Percentiles rank a stretch among this genome's conserved stretches.
Evolutionary conservation across 2,113 vertebrate species (phyloP).

Genomic region (Cacatua alba): DNA sequence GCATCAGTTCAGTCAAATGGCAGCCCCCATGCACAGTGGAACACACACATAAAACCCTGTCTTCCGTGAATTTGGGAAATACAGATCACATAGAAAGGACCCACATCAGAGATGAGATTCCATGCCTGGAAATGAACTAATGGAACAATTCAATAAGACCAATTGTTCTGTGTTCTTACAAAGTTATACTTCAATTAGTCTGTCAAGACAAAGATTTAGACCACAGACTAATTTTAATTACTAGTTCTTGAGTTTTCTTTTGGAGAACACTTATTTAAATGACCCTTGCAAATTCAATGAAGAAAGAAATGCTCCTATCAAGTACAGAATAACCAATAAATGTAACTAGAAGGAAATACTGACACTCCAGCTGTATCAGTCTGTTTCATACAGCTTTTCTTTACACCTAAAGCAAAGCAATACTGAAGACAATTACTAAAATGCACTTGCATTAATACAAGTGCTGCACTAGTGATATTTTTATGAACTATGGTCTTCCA

Average conservation of each 20-base stretch:
- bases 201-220: background rate
- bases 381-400: conserved; percentile 1
- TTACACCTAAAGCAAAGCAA: background rate
- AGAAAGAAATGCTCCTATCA: background rate
- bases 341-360: background rate
- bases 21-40: too few species aligned
- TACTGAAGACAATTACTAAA: conserved; percentile 2
- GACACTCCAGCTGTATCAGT: background rate
- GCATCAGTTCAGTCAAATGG: too few species aligned
- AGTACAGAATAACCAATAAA: background rate
- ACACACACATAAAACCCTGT: too few species aligned
- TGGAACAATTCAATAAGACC: background rate
- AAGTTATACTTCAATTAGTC: background rate
- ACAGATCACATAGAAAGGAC: background rate
- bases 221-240: background rate
- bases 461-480: background rate
- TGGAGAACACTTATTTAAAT: background rate
- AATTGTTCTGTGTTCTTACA: background rate
- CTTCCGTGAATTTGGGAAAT: background rate
- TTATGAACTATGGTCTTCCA: background rate
- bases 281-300: background rate
- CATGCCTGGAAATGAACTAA: background rate
- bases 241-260: background rate
- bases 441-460: background rate
- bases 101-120: background rate